A percentile compares a stretch with the other conserved stretches of the same genome.
Evolutionary conservation across 2,113 vertebrate genomes (phyloP).

Genomic region (Phylloscopus trochiloides): DNA sequence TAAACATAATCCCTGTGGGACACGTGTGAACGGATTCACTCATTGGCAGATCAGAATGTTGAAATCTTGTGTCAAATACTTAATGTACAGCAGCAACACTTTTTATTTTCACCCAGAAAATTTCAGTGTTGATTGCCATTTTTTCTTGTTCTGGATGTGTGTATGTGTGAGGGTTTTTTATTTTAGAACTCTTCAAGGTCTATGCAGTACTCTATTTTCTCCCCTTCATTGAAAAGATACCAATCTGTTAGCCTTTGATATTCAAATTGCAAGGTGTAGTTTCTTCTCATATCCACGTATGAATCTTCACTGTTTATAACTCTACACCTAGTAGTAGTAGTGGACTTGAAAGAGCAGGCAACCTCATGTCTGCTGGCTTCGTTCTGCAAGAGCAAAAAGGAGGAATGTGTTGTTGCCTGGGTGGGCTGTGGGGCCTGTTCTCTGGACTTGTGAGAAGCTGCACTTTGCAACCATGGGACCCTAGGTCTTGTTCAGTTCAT

Average conservation of each 20-base stretch:
- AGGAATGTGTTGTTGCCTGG: not conserved
- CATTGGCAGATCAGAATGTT: not conserved
- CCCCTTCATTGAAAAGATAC: not conserved
- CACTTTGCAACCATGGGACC: rapidly evolving
- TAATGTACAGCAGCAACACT: not conserved
- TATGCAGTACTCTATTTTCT: not conserved
- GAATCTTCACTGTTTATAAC: not conserved
- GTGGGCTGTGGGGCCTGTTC: not conserved
- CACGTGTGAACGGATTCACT: rapidly evolving
- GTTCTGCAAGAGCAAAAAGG: not conserved
- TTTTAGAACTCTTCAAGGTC: not conserved
- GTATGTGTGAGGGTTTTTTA: not conserved
- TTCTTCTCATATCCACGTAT: rapidly evolving
- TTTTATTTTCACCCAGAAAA: not conserved
- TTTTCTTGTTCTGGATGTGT: not conserved
- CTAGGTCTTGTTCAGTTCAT: not conserved
- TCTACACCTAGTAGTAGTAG: not conserved
- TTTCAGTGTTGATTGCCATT: rapidly evolving
- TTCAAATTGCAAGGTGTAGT: not conserved
- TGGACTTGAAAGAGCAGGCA: not conserved
- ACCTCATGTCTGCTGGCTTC: not conserved
- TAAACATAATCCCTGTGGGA: not conserved
- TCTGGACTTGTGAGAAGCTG: not conserved
- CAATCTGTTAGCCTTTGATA: not conserved
- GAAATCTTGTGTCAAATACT: not conserved